These are phyloP conservation scores for Didymodactylos carnosus DNA, from an alignment of 2,888 invertebrate genomes.

Conservation along the genomic window DNA sequence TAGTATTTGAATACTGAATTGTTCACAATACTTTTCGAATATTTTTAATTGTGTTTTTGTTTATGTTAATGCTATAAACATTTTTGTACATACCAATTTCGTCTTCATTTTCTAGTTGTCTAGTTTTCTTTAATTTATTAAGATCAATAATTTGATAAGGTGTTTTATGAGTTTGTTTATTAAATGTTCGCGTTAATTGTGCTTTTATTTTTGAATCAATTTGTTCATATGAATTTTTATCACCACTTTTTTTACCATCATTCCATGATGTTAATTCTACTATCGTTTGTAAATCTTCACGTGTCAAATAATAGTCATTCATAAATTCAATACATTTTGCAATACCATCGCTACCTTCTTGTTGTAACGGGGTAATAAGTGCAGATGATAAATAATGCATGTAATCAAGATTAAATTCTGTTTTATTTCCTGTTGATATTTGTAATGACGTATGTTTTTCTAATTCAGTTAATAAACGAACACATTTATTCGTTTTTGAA, in stretches of 20 bases:
- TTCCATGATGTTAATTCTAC: conserved; percentile 48
- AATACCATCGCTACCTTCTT: conserved; percentile 62
- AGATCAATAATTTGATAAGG: conserved; percentile 5
- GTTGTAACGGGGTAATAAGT: conserved; percentile 52
- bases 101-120: no score
- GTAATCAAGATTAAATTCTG: conserved; percentile 69
- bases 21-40: no score
- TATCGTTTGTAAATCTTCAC: conserved; percentile 75
- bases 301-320: conserved; percentile 60
- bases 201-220: conserved; percentile 12
- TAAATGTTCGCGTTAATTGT: conserved; percentile 5
- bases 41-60: no score
- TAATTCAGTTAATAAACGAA: conserved; percentile 59
- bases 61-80: no score
- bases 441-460: conserved; percentile 62
- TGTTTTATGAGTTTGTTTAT: conserved; percentile 5
- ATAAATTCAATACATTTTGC: conserved; percentile 49
- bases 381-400: conserved; percentile 53
- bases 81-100: no score
- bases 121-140: conserved; percentile 10
- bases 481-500: conserved; percentile 57
- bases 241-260: conserved; percentile 42
- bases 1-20: no score
- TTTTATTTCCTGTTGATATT: conserved; percentile 55
- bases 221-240: not conserved